Percentiles rank a stretch among this genome's conserved stretches.
phyloP scores from a whole-genome alignment of 2,113 vertebrate species.

The Tichodroma muraria region DNA sequence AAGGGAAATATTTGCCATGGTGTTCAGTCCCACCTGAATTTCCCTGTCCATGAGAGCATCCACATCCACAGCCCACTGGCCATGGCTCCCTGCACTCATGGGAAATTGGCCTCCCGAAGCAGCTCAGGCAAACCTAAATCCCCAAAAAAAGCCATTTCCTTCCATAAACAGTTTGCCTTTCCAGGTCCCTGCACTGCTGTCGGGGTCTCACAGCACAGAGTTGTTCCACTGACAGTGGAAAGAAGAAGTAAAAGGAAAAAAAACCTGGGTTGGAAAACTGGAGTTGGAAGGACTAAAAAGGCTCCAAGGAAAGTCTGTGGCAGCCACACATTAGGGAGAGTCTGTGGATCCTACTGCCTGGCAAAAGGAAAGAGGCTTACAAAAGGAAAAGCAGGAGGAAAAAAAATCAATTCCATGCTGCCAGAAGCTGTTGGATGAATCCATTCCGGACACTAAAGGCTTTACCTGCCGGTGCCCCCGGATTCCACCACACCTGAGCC shows the following conservation, averaged over 20 bases:
- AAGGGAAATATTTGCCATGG: background rate
- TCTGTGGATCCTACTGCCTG: rapidly evolving
- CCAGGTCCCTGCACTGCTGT: background rate
- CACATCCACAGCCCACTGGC: background rate
- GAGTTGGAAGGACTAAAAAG: background rate
- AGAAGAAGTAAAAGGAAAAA: background rate
- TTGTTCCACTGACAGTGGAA: background rate
- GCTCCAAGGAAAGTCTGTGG: background rate
- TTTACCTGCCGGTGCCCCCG: rapidly evolving
- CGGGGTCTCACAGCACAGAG: background rate
- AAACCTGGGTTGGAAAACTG: background rate
- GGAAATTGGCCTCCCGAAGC: rapidly evolving
- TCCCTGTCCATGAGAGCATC: background rate
- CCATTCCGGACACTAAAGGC: rapidly evolving
- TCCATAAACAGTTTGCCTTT: background rate
- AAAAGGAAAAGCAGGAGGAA: background rate
- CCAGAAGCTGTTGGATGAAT: background rate
- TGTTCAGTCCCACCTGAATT: background rate
- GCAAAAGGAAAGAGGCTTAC: background rate
- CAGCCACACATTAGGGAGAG: rapidly evolving
- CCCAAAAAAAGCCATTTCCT: background rate
- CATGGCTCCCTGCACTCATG: rapidly evolving
- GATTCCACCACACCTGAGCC: background rate
- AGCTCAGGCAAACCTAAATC: background rate
- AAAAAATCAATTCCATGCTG: background rate